Conservation (phyloP, 2,888 invertebrate genomes). For the Nomada lathburiana region DNA sequence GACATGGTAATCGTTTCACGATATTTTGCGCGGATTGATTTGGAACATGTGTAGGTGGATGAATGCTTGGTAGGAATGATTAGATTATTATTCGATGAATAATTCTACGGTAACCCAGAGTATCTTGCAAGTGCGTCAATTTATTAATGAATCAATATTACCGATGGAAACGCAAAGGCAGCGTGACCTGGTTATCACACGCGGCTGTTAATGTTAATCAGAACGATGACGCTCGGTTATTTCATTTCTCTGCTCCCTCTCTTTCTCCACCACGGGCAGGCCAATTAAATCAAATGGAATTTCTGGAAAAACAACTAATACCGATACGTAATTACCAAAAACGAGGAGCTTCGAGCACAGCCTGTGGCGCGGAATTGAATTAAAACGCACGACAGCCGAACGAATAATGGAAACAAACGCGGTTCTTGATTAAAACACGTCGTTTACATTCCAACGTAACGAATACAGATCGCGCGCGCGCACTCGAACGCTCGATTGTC, state of each 20-base stretch:
- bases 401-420: conserved; percentile 45
- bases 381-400: conserved; percentile 28
- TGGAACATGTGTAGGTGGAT: too few relatives aligned
- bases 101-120: too few relatives aligned
- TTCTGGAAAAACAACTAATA: conserved; percentile 30
- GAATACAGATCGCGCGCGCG: conserved; percentile 21
- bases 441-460: conserved; percentile 37
- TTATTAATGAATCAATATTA: too few relatives aligned
- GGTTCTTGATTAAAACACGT: conserved; percentile 35
- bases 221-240: background rate
- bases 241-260: background rate
- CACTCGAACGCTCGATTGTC: conserved; percentile 8
- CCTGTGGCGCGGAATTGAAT: conserved; percentile 26
- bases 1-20: too few relatives aligned
- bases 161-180: too few relatives aligned
- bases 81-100: too few relatives aligned
- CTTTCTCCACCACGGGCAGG: background rate
- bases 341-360: conserved; percentile 14
- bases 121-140: too few relatives aligned
- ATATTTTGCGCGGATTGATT: too few relatives aligned
- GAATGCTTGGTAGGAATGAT: too few relatives aligned
- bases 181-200: background rate
- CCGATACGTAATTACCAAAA: conserved; percentile 37
- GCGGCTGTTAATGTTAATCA: conserved; percentile 20
- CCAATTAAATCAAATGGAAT: conserved; percentile 34